Evolutionary conservation across 92 coral and sea anemone genomes (phyloP).

Genomic region (Zoanthus sansibaricus): DNA sequence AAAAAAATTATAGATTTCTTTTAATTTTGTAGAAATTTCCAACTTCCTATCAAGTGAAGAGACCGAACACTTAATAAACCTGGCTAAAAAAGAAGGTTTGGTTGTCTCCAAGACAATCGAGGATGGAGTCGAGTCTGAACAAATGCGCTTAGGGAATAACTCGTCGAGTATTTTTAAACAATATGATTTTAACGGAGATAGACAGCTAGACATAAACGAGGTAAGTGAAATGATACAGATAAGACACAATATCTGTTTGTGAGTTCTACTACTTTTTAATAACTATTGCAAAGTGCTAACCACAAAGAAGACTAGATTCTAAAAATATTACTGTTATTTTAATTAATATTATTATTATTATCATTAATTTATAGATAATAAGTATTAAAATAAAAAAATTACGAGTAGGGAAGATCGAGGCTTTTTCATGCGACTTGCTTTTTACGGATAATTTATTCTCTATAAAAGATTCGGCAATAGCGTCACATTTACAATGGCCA

Average conservation of each 20-base stretch:
- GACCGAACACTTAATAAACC: constrained; percentile 79
- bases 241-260: neutral
- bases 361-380: too few species aligned
- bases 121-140: constrained; percentile 67
- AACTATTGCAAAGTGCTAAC: neutral
- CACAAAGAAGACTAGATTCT: neutral
- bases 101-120: constrained; percentile 77
- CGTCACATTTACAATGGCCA: too few species aligned
- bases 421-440: too few species aligned
- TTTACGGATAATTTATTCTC: too few species aligned
- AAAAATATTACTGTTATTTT: too few species aligned
- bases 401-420: too few species aligned
- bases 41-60: constrained; percentile 79
- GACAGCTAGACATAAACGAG: constrained; percentile 75
- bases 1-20: neutral
- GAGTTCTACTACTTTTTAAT: neutral
- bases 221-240: constrained; percentile 29
- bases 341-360: too few species aligned
- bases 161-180: constrained; percentile 58
- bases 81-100: constrained; percentile 83
- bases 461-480: too few species aligned
- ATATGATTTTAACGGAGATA: constrained; percentile 75
- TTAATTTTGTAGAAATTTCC: constrained; percentile 69
- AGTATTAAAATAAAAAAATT: too few species aligned
- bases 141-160: constrained; percentile 64